A percentile compares a stretch with the other conserved stretches of the same genome.
These are phyloP conservation scores for Drosophila nigricruria DNA, from an alignment of 2,888 invertebrate genomes.

Conservation along the genomic window DNA sequence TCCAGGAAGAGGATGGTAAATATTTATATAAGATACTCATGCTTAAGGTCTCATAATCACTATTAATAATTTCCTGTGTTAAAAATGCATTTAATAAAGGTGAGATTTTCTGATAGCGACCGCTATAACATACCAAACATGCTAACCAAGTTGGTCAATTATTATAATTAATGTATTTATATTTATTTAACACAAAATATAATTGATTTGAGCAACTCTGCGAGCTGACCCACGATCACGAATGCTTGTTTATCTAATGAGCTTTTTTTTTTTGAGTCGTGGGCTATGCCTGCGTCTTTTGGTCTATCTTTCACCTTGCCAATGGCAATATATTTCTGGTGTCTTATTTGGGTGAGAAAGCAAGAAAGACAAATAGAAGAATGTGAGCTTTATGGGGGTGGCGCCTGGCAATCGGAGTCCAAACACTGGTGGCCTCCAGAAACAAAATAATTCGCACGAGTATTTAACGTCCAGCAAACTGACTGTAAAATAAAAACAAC, in stretches of 20 bases:
- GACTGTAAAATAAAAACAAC: conserved; percentile 43
- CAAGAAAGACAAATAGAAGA: conserved; percentile 68
- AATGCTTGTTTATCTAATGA: conserved; percentile 38
- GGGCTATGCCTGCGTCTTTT: conserved; percentile 43
- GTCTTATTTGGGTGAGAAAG: conserved; percentile 48
- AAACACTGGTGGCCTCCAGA: conserved; percentile 68
- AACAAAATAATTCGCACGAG: conserved; percentile 74
- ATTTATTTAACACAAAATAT: conserved; percentile 23
- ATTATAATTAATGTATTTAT: conserved; percentile 41
- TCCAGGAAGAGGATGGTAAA: neutral
- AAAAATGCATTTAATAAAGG: conserved; percentile 23
- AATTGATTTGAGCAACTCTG: conserved; percentile 59
- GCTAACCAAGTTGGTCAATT: conserved; percentile 22
- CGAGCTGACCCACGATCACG: conserved; percentile 49
- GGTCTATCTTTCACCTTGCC: conserved; percentile 55
- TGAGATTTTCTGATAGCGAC: conserved; percentile 27
- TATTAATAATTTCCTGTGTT: conserved; percentile 11
- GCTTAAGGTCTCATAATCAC: conserved; percentile 1
- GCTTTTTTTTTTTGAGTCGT: conserved; percentile 16
- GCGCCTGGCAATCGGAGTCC: conserved; percentile 50
- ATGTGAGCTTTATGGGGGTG: conserved; percentile 63
- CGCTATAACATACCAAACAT: conserved; percentile 19
- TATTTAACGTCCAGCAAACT: conserved; percentile 68
- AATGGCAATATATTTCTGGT: conserved; percentile 37
- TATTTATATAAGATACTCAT: conserved; percentile 6